Evolutionary conservation across 1,140 invertebrate species (phyloP), one percentile per base, ranked within the genome.

Genomic region (Drosophila sucinea): DNA sequence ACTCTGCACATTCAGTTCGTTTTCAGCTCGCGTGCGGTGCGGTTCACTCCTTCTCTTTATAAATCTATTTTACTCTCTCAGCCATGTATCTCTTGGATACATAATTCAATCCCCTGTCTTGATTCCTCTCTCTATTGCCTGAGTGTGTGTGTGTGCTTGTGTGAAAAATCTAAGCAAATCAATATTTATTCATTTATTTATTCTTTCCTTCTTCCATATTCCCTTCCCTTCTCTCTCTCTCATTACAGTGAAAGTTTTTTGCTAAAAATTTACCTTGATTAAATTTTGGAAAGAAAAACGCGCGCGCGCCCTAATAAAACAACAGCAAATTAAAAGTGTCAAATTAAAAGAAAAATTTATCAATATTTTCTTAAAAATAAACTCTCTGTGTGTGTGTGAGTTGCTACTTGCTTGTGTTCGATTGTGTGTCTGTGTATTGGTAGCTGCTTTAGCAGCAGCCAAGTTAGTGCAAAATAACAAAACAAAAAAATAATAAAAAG

Each of bases 21-120:
- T 87, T 90, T 86, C 79, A 90, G 87, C 82, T 80, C 87, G 87
- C 87, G 82, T 90, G 87, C 86, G 87, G 87, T 90, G 87, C 86
- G 87, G 87, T 90, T 90, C 78, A 73, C 78, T 81, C 47, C 73
- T 76, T 85, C 80, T 83, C 61, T 60, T 72, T 54, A 65, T 41
- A 17, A 17, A 2, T 64, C 61, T 58, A 57, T 47, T 33, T 62
- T 11, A 38, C 35, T 38, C 17, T 44, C 38, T 47, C 60, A 70
- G 70, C 60, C 60, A 33, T 51, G 44, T 27, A 51, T 51, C 38
- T 32, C 60, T 71, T 67, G 47, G 73, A 61, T 62, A 35, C 58
- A 44, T 67, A 51, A 51, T 51, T 51, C 44, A 51, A 27, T 51
- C 23, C 44, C 44, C 17, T 23, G 64, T 75, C 30, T 44, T 44